These are phyloP conservation scores for Aselliscus stoliczkanus DNA, from an alignment of 2,797 vertebrate genomes.

Conservation along the genomic window DNA sequence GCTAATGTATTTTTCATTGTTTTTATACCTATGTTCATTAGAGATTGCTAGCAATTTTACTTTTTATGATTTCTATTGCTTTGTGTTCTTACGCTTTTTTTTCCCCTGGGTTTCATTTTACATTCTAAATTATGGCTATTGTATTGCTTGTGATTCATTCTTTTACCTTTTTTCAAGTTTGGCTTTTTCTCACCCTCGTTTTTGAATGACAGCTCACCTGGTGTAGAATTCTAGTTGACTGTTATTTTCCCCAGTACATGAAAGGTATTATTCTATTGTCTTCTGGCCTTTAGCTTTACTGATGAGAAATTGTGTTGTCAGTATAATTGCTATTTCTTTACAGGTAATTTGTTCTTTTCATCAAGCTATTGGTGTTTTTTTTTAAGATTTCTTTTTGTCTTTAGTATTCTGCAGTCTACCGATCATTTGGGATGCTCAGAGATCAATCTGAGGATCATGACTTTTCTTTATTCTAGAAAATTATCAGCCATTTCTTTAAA, in stretches of 20 bases:
- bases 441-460: not conserved
- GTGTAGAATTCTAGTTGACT: not conserved
- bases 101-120: not conserved
- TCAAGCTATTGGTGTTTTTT: not conserved
- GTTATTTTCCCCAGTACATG: not conserved
- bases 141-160: not conserved
- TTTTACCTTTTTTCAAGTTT: not conserved
- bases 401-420: not conserved
- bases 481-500: not conserved
- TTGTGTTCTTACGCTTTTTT: not conserved
- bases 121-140: not conserved
- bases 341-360: not conserved
- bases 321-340: not conserved
- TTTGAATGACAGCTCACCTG: not conserved
- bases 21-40: not conserved
- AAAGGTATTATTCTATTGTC: not conserved
- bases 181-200: not conserved
- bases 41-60: not conserved
- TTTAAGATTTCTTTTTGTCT: not conserved
- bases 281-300: not conserved
- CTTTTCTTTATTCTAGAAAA: not conserved
- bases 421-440: not conserved
- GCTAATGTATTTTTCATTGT: not conserved
- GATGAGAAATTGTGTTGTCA: not conserved
- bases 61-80: not conserved